Percentiles rank a stretch among this genome's conserved stretches.
These are phyloP conservation scores for Euzetes globulus DNA, from an alignment of 2,888 invertebrate species.

Conservation along the genomic window DNA sequence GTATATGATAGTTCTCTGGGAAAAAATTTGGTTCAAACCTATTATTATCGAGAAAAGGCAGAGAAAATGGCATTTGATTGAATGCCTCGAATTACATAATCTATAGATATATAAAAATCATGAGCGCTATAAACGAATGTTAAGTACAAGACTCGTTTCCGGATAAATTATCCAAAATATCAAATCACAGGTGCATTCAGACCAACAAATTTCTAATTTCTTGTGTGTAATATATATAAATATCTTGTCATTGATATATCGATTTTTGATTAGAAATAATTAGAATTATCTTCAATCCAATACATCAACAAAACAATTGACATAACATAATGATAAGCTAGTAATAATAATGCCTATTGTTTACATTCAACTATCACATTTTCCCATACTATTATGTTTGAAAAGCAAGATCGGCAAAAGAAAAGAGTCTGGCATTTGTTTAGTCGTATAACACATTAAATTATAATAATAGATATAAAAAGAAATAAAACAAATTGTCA, in stretches of 20 bases:
- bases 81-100: background rate
- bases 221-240: background rate
- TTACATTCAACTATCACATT: background rate
- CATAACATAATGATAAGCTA: background rate
- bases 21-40: background rate
- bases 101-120: background rate
- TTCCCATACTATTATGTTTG: background rate
- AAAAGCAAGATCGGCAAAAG: background rate
- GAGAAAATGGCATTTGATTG: constrained; percentile 8
- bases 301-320: background rate
- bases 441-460: background rate
- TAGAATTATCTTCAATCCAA: background rate
- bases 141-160: background rate
- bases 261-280: background rate
- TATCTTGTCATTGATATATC: background rate
- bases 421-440: background rate
- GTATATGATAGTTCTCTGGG: constrained; percentile 5
- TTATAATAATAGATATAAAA: background rate
- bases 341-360: background rate
- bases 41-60: background rate
- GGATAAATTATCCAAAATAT: background rate
- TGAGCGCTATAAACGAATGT: background rate
- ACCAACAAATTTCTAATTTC: background rate
- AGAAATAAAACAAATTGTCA: background rate
- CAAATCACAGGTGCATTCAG: background rate